Conservation (phyloP, 1,140 invertebrate genomes). For the Helicoverpa zea region DNA sequence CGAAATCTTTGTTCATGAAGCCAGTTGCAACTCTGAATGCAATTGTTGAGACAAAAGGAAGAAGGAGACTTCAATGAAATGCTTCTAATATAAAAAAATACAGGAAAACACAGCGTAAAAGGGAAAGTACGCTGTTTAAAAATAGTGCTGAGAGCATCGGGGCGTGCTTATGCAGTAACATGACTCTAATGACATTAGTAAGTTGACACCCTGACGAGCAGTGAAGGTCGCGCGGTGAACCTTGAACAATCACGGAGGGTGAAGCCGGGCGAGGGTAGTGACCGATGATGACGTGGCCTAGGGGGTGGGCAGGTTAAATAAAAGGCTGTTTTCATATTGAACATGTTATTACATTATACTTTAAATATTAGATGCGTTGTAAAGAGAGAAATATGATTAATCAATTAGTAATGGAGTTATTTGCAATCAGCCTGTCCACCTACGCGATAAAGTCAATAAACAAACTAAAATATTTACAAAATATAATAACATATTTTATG, state of each 20-base stretch:
- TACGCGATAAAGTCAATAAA: not conserved
- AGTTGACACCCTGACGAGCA: slow-evolving; percentile 58
- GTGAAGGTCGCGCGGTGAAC: slow-evolving; percentile 67
- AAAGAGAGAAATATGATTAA: no score
- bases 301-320: not conserved
- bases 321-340: no score
- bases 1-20: slow-evolving; percentile 21
- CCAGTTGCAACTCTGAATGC: not conserved
- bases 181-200: slow-evolving; percentile 63
- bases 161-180: slow-evolving; percentile 48
- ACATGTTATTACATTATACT: no score
- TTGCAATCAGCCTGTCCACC: not conserved
- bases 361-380: no score
- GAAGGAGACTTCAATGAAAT: not conserved
- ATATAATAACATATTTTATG: not conserved
- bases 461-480: not conserved
- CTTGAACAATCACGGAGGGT: slow-evolving; percentile 53
- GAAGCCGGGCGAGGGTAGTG: slow-evolving; percentile 38
- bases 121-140: slow-evolving; percentile 3
- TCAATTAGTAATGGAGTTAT: not conserved
- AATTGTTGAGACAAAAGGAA: not conserved
- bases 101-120: slow-evolving; percentile 2
- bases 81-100: not conserved
- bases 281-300: slow-evolving; percentile 38
- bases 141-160: slow-evolving; percentile 5